A percentile compares a stretch with the other conserved stretches of the same genome.
These are phyloP conservation scores for Amblyjoppa proteus DNA, from an alignment of 2,888 invertebrate genomes.

Conservation along the genomic window DNA sequence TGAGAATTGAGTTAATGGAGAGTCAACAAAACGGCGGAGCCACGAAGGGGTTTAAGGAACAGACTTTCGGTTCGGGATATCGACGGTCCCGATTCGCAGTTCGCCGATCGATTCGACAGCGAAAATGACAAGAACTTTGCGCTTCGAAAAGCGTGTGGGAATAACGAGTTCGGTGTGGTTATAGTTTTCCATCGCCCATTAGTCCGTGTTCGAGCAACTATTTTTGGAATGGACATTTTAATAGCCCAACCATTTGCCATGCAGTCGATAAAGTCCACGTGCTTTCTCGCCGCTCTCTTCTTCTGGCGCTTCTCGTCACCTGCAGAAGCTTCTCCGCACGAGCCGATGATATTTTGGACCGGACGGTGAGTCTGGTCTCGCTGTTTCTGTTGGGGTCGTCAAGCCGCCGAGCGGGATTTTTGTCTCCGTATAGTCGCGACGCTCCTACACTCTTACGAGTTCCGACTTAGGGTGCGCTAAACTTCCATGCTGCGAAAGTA, in stretches of 20 bases:
- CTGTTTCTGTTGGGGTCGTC: constrained; percentile 76
- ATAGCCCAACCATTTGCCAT: neutral
- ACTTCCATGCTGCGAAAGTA: neutral
- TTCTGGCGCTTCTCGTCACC: constrained; percentile 11
- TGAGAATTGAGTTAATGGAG: neutral
- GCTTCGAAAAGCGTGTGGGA: neutral
- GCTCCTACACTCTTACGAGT: constrained; percentile 46
- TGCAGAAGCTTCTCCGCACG: constrained; percentile 7
- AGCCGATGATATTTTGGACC: constrained; percentile 73
- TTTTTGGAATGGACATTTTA: neutral
- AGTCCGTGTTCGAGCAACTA: neutral
- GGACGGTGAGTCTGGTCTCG: constrained; percentile 67
- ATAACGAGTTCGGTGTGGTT: neutral
- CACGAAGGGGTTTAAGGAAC: neutral
- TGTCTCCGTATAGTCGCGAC: constrained; percentile 61
- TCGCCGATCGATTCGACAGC: neutral
- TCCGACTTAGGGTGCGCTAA: neutral
- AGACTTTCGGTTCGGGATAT: neutral
- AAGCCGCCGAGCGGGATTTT: constrained; percentile 74
- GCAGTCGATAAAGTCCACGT: neutral
- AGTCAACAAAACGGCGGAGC: neutral
- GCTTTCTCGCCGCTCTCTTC: neutral
- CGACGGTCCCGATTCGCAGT: neutral
- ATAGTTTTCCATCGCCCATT: neutral
- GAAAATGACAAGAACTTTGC: neutral